A percentile compares a stretch with the other conserved stretches of the same genome.
Evolutionary conservation across 2,113 vertebrate species (phyloP).

Genomic region (Antechinus flavipes): DNA sequence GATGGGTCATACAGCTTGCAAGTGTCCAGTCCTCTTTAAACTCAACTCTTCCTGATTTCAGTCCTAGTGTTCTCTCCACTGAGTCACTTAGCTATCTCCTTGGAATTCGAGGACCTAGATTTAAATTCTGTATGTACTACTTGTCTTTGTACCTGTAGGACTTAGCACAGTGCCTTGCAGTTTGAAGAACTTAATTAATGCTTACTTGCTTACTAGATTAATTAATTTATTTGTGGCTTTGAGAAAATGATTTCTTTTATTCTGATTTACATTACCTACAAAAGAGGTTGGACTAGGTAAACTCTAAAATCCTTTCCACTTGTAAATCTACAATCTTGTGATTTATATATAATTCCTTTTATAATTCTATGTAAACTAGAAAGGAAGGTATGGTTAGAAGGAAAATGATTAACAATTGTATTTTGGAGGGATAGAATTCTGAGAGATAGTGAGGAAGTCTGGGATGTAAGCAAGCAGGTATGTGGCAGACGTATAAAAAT

Average conservation of each 20-base stretch:
- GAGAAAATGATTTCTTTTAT: neutral
- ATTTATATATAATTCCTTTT: neutral
- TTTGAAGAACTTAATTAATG: neutral
- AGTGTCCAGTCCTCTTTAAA: too few relatives aligned
- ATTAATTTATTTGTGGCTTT: neutral
- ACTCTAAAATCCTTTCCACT: neutral
- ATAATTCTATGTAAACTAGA: neutral
- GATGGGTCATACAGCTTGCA: too few relatives aligned
- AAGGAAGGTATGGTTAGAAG: neutral
- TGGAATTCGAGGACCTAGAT: neutral
- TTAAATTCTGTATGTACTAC: neutral
- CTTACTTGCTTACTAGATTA: neutral
- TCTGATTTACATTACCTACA: neutral
- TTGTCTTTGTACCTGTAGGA: neutral
- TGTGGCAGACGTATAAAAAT: neutral
- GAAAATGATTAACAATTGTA: too few relatives aligned
- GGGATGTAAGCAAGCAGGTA: neutral
- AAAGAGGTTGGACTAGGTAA: neutral
- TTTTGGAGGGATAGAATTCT: neutral
- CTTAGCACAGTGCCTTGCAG: neutral
- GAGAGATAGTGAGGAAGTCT: neutral
- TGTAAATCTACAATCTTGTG: neutral
- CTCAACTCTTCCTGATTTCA: too few relatives aligned
- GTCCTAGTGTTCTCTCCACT: too few relatives aligned
- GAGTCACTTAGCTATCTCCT: too few relatives aligned